phyloP scores from a whole-genome alignment of 2,113 vertebrate species.

The Amazona guildingii region DNA sequence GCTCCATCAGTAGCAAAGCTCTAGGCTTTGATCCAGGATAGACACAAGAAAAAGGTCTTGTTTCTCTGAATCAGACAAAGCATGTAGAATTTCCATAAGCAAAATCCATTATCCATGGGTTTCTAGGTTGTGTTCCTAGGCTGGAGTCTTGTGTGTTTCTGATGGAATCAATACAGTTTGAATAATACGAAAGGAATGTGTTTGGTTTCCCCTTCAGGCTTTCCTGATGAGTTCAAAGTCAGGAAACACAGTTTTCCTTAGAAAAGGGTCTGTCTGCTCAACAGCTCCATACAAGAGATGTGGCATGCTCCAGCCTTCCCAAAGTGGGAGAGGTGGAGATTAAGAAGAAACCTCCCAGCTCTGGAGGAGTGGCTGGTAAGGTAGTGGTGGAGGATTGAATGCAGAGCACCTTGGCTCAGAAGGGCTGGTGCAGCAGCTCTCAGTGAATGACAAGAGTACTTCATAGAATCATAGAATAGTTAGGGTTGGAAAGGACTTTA shows the following conservation, averaged over 20 bases:
- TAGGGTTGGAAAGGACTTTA: too few species aligned
- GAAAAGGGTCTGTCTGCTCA: neutral
- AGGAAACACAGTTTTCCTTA: neutral
- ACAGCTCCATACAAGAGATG: neutral
- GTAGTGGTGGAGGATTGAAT: neutral
- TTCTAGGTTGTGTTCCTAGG: neutral
- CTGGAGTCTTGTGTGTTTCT: neutral
- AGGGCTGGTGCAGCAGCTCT: neutral
- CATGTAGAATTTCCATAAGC: neutral
- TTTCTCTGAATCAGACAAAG: neutral
- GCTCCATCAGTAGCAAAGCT: neutral
- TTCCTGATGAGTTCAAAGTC: neutral
- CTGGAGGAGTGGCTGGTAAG: neutral
- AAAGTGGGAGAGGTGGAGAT: neutral
- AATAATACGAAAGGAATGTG: neutral
- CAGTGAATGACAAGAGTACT: neutral
- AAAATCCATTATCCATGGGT: neutral
- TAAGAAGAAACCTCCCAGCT: neutral
- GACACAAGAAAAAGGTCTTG: rapidly evolving
- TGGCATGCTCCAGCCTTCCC: neutral
- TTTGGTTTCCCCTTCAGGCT: neutral
- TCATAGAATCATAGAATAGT: too few species aligned
- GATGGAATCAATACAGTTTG: neutral
- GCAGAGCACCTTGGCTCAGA: neutral
- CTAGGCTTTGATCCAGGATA: neutral